A percentile compares a stretch with the other conserved stretches of the same genome.
Conservation (phyloP, 1,140 invertebrate species). For the Drosophila azteca region DNA sequence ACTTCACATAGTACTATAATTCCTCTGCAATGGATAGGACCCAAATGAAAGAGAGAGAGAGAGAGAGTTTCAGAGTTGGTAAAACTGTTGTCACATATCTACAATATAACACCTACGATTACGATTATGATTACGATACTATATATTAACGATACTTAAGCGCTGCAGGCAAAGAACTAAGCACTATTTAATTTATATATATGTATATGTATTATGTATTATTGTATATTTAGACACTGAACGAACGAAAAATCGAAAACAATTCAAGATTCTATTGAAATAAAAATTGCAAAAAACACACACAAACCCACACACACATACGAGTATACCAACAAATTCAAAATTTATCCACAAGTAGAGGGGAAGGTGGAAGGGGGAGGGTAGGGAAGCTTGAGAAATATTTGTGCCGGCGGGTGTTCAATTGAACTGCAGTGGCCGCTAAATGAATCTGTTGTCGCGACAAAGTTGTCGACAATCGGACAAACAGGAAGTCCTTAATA, state of each 20-base stretch:
- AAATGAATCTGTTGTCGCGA: constrained; percentile 82
- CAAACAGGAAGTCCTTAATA: constrained; percentile 80
- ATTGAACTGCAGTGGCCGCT: constrained; percentile 76
- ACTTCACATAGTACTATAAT: background rate
- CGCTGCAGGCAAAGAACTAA: constrained; percentile 71
- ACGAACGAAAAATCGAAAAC: constrained; percentile 46
- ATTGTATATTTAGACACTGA: constrained; percentile 54
- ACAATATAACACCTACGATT: constrained; percentile 7
- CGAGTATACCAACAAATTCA: background rate
- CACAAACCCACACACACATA: constrained; percentile 9
- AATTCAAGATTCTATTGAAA: constrained; percentile 68
- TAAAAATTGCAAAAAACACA: constrained; percentile 50
- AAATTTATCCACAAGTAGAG: constrained; percentile 2
- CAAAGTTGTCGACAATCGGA: constrained; percentile 64
- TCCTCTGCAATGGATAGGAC: constrained; percentile 37
- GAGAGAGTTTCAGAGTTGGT: constrained; percentile 18
- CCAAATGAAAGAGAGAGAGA: background rate
- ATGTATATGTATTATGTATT: constrained; percentile 33
- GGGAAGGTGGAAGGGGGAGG: background rate
- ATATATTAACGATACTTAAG: constrained; percentile 65
- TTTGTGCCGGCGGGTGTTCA: constrained; percentile 42
- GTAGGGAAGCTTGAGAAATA: constrained; percentile 14
- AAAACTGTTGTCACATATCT: constrained; percentile 61
- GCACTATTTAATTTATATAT: constrained; percentile 78
- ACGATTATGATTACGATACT: background rate